A percentile compares a stretch with the other conserved stretches of the same genome.
These are phyloP conservation scores for Indicator maculatus DNA, from an alignment of 2,113 vertebrate genomes.

Conservation along the genomic window DNA sequence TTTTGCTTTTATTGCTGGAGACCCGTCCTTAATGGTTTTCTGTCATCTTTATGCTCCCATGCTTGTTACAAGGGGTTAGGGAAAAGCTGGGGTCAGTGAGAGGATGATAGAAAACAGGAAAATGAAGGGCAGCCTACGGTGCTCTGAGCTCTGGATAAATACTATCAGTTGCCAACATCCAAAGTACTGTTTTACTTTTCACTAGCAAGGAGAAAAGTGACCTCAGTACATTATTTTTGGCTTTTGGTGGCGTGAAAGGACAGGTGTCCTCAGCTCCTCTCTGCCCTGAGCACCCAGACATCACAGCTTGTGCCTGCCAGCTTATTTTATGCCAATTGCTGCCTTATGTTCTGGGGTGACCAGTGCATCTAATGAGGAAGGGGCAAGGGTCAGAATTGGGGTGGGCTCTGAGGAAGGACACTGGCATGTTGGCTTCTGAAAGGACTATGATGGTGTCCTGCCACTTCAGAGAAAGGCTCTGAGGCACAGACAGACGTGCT, in stretches of 20 bases:
- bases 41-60: background rate
- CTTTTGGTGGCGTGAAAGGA: conserved; percentile 18
- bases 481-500: background rate
- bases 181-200: background rate
- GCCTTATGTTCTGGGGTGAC: background rate
- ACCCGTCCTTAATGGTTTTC: background rate
- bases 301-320: background rate
- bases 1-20: background rate
- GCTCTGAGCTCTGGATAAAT: background rate
- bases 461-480: background rate
- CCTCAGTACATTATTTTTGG: conserved; percentile 17
- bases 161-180: background rate
- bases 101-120: background rate
- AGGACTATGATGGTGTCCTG: fast-evolving
- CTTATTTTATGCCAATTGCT: background rate
- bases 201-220: background rate
- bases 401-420: background rate
- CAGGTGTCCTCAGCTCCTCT: conserved; percentile 25
- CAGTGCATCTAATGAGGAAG: background rate
- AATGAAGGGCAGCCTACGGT: background rate
- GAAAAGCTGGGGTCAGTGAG: background rate
- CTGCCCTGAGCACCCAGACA: background rate
- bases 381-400: background rate
- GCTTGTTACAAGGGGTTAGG: background rate
- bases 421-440: background rate